These are phyloP conservation scores for Pyxicephalus adspersus DNA, from an alignment of 2,113 vertebrate species.

Conservation along the genomic window DNA sequence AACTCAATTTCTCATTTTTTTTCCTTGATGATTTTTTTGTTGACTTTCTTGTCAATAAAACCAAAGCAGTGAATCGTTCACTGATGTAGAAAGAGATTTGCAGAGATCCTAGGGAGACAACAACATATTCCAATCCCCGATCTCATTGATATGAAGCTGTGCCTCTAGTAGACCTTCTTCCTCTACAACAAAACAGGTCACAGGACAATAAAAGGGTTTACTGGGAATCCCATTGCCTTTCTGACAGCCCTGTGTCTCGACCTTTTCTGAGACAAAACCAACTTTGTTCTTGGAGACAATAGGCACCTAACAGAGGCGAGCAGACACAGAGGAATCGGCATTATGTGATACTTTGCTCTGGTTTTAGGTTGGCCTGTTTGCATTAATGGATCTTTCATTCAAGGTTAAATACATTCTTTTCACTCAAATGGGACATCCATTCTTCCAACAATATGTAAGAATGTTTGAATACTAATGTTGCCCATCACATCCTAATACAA, in stretches of 20 bases:
- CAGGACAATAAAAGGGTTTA: background rate
- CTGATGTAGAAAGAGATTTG: background rate
- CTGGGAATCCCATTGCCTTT: constrained; percentile 33
- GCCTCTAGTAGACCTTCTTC: background rate
- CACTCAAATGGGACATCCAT: constrained; percentile 33
- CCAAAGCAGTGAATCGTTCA: too few species aligned
- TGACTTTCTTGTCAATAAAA: too few species aligned
- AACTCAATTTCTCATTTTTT: too few species aligned
- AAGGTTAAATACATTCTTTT: constrained; percentile 45
- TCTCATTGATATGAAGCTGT: background rate
- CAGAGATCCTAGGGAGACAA: background rate
- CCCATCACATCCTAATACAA: constrained; percentile 47
- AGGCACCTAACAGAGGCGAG: constrained; percentile 29
- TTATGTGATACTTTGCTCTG: constrained; percentile 45
- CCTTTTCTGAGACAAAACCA: constrained; percentile 38
- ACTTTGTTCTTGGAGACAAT: constrained; percentile 52
- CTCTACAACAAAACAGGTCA: constrained; percentile 33
- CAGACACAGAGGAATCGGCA: constrained; percentile 36
- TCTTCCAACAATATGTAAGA: constrained; percentile 27
- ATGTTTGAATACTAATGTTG: constrained; percentile 46
- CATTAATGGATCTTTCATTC: constrained; percentile 55
- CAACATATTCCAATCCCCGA: background rate
- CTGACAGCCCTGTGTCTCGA: constrained; percentile 12
- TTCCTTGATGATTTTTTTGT: too few species aligned
- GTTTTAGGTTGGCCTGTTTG: constrained; percentile 44